These are phyloP conservation scores for Streptopelia turtur DNA, from an alignment of 2,797 vertebrate species.

Conservation along the genomic window DNA sequence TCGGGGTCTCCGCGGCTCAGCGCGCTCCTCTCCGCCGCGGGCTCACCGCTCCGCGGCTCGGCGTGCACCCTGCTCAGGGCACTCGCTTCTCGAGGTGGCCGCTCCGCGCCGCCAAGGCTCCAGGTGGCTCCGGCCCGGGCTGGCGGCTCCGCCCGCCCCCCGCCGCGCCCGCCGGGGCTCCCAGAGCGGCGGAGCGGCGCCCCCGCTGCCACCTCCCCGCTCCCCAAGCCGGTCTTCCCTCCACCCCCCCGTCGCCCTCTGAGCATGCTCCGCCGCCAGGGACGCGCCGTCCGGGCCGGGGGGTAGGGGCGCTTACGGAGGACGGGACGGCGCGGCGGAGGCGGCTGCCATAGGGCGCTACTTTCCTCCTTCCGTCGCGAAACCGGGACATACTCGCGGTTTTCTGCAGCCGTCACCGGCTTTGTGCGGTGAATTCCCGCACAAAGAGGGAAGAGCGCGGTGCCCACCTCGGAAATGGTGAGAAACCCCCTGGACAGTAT, in stretches of 20 bases:
- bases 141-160: neutral
- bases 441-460: neutral
- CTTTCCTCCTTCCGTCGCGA: neutral
- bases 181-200: neutral
- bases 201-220: neutral
- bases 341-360: neutral
- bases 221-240: neutral
- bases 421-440: neutral
- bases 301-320: neutral
- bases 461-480: neutral
- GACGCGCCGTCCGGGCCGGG: neutral
- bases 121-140: neutral
- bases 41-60: neutral
- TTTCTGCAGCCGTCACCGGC: neutral
- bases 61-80: neutral
- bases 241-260: neutral
- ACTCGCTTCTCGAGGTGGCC: neutral
- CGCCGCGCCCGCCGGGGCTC: neutral
- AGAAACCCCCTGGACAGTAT: neutral
- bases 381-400: too few relatives aligned
- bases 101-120: neutral
- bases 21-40: neutral
- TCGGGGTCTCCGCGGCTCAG: neutral
- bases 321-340: accelerated
- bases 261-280: conserved; percentile 1